These are phyloP conservation scores for Archilochus colubris DNA, from an alignment of 2,113 vertebrate species.

Conservation along the genomic window DNA sequence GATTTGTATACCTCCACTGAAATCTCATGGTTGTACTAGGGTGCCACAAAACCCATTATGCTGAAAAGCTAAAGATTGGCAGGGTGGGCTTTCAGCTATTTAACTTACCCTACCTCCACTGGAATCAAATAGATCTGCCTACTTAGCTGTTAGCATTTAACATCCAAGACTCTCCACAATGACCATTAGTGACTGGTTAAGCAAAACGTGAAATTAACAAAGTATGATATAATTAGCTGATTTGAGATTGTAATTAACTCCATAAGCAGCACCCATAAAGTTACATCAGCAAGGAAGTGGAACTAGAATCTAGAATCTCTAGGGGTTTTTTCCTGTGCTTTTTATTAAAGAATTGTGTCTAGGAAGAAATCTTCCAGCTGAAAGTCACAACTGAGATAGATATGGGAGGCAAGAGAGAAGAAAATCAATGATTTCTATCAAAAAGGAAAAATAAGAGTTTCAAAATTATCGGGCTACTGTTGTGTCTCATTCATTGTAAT, in stretches of 20 bases:
- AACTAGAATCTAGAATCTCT: neutral
- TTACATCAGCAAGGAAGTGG: neutral
- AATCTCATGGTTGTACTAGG: neutral
- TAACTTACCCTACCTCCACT: neutral
- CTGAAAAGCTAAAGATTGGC: neutral
- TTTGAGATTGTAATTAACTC: neutral
- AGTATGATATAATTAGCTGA: neutral
- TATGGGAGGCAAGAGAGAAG: neutral
- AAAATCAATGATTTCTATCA: neutral
- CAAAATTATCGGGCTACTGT: neutral
- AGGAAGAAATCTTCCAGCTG: neutral
- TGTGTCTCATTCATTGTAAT: neutral
- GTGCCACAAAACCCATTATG: neutral
- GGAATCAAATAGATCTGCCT: neutral
- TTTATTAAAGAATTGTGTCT: neutral
- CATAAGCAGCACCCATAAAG: neutral
- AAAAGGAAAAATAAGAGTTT: neutral
- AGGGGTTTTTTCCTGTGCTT: rapidly evolving
- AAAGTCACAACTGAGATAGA: neutral
- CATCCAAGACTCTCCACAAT: rapidly evolving
- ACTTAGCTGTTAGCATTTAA: neutral
- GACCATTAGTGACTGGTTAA: neutral
- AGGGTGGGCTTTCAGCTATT: neutral
- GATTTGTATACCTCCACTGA: neutral
- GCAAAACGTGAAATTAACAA: neutral